A percentile compares a stretch with the other conserved stretches of the same genome.
Evolutionary conservation across 2,797 vertebrate genomes (phyloP).

Genomic region (Crax fasciolata): DNA sequence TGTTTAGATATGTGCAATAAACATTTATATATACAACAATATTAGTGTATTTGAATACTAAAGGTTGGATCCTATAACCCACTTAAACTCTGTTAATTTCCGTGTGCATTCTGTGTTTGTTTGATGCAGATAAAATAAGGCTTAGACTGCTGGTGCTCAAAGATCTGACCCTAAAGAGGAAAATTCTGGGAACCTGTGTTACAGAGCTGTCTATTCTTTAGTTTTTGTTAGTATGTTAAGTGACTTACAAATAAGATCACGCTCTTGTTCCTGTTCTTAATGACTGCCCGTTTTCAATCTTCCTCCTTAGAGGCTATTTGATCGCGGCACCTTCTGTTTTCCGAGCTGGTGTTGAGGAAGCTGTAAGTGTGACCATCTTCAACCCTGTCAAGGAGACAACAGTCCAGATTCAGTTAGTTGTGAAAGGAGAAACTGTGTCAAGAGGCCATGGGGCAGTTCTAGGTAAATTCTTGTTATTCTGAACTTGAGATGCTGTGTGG

Average conservation of each 20-base stretch:
- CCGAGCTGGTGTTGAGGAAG: conserved; percentile 90
- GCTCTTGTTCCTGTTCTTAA: not conserved
- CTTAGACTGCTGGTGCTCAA: not conserved
- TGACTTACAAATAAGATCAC: not conserved
- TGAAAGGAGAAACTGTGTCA: conserved; percentile 90
- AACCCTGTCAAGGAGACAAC: conserved; percentile 87
- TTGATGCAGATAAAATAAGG: not conserved
- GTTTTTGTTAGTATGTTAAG: not conserved
- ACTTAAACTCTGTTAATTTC: not conserved
- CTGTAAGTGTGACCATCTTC: conserved; percentile 93
- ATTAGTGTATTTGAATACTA: not conserved
- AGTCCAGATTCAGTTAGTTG: conserved; percentile 90
- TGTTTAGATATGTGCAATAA: not conserved
- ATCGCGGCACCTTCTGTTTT: conserved; percentile 92
- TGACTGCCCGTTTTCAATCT: not conserved
- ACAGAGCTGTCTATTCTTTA: not conserved
- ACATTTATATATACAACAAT: not conserved
- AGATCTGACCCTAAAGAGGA: not conserved
- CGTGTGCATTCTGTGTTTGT: not conserved
- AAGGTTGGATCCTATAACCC: not conserved
- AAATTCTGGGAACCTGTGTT: not conserved
- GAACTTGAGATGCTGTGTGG: not conserved
- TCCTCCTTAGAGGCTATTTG: conserved; percentile 89
- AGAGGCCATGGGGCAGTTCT: conserved; percentile 85
- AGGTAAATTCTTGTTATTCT: conserved; percentile 81